Percentiles rank a stretch among this genome's conserved stretches.
phyloP scores from a whole-genome alignment of 2,888 invertebrate species.

The Ariolimax columbianus region DNA sequence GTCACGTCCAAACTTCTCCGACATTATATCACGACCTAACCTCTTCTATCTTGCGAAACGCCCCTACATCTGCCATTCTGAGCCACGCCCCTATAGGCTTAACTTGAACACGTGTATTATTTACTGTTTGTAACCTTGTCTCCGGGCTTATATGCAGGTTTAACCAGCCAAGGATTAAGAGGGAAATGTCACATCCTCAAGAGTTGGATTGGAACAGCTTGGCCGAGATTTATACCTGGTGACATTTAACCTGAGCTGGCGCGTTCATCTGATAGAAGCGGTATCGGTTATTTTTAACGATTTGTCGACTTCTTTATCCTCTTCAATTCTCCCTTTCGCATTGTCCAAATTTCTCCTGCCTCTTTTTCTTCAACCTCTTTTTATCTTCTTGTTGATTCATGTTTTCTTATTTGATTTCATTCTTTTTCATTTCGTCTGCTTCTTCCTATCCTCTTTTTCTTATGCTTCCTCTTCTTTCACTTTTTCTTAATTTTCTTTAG shows the following conservation, averaged over 20 bases:
- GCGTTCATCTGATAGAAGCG: too few relatives aligned
- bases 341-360: slow-evolving; percentile 18
- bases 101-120: neutral
- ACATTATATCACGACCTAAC: too few relatives aligned
- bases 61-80: too few relatives aligned
- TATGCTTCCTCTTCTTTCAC: too few relatives aligned
- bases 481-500: too few relatives aligned
- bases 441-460: too few relatives aligned
- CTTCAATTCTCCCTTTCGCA: slow-evolving; percentile 33
- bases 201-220: neutral
- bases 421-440: neutral
- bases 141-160: neutral
- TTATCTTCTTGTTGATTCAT: slow-evolving; percentile 60
- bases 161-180: neutral
- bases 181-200: neutral
- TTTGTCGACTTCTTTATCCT: neutral
- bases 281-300: neutral
- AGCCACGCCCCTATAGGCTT: too few relatives aligned
- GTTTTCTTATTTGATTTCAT: neutral
- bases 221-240: neutral
- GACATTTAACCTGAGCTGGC: neutral
- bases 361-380: slow-evolving; percentile 26
- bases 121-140: neutral
- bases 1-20: too few relatives aligned
- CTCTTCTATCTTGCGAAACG: neutral